Base-by-base conservation (phyloP, 2,797 vertebrate genomes). In the Monodelphis domestica region DNA sequence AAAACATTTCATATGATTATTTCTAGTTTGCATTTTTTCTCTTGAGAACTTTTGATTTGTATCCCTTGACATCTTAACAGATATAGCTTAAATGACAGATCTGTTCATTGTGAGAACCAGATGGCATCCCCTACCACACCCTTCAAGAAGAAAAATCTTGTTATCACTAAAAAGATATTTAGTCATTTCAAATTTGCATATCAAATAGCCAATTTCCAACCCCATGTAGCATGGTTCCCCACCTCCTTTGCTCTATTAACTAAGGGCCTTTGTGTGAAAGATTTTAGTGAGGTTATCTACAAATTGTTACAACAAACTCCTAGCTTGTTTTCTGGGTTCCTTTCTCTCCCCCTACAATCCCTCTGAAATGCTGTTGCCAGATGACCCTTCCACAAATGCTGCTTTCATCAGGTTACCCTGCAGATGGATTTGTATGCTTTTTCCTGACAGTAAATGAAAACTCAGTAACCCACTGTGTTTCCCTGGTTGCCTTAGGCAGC, bases 401-500 rank as follows among this genome's bases (percentile, higher is more conserved):
- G 4, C 45, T 26, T 17, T 0, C 12, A 4, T 54, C 29, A 3
- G 10, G 84, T 50, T 12, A 30, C 33, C 2, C 3, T 12, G 2
- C 2, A 12, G 17, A 38, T 29, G 52, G 53, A 15, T 38, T 70
- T 63, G 1, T 87, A 95, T 96, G 89, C 57, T 93, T 94, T 93
- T 87, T 87, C n/a, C 51, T 78, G 70, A 59, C 51, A 53, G 21
- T 15, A 4, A 90, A 14, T 90, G 12, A 90, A 92, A 89, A 93
- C 63, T n/a, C 57, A 45, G 92, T 95, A 92, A 91, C 28, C 12
- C n/a, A 29, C 59, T 94, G 57, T 56, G 54, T 54, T 96, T 94
- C 90, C 30, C 28, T 95, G 92, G 95, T 30, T 24, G 6, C 93
- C 94, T 94, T 92, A 89, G 92, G 87, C 88, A 91, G 70, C 70